A percentile compares a stretch with the other conserved stretches of the same genome.
Conservation (phyloP, 2,797 vertebrate genomes). For the Phoxinus dragarum region DNA sequence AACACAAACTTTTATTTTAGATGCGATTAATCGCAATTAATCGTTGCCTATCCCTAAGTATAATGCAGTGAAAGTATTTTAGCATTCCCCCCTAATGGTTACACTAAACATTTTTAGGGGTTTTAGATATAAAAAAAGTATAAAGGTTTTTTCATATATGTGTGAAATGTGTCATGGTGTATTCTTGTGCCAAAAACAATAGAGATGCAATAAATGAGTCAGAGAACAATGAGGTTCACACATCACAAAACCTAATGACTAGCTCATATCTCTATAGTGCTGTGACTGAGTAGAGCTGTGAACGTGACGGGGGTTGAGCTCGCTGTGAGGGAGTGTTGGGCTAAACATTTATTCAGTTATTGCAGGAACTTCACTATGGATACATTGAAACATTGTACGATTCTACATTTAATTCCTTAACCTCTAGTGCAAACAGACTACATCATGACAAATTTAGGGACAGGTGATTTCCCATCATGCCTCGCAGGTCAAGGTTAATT, state of each 20-base stretch:
- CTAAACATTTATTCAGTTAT: not conserved
- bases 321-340: not conserved
- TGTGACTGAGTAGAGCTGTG: constrained; percentile 5
- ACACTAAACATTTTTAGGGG: not conserved
- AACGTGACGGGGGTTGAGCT: not conserved
- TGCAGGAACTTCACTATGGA: not conserved
- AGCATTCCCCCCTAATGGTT: not conserved
- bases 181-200: constrained; percentile 1
- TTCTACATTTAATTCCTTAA: not conserved
- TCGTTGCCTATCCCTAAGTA: not conserved
- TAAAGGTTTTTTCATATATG: not conserved
- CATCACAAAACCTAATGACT: constrained; percentile 15
- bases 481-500: not conserved
- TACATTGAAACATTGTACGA: not conserved
- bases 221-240: not conserved
- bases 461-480: constrained; percentile 26
- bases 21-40: too few species aligned
- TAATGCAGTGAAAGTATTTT: not conserved
- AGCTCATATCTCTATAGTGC: not conserved
- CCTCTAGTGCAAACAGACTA: not conserved
- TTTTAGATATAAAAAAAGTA: not conserved
- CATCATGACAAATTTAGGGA: not conserved
- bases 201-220: not conserved
- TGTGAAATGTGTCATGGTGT: constrained; percentile 11
- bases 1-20: too few species aligned